Percentiles rank a stretch among this genome's conserved stretches.
phyloP scores from a whole-genome alignment of 2,888 invertebrate species.

The Gortyna flavago region DNA sequence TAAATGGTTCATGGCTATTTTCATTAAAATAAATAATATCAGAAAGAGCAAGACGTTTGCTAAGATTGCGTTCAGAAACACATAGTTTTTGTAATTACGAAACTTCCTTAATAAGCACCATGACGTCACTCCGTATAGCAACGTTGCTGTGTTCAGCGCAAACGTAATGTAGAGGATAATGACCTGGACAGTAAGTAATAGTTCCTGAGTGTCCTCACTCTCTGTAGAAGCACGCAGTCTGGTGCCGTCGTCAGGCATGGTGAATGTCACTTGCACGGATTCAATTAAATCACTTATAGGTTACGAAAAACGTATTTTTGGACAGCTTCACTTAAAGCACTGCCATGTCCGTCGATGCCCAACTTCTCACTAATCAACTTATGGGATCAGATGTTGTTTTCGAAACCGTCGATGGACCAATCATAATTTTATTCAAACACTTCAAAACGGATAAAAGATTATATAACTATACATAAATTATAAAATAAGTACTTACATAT shows the following conservation, averaged over 20 bases:
- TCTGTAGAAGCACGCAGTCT: not conserved
- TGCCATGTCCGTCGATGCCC: not conserved
- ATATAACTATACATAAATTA: too few relatives aligned
- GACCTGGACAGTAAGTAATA: not conserved
- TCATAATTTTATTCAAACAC: not conserved
- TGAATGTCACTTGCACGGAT: not conserved
- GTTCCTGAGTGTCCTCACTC: not conserved
- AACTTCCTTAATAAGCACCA: not conserved
- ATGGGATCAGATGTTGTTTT: not conserved
- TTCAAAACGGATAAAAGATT: not conserved
- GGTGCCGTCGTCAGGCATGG: slow-evolving; percentile 1
- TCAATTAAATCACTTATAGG: not conserved
- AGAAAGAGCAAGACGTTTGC: not conserved
- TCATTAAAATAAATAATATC: not conserved
- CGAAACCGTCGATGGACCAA: not conserved
- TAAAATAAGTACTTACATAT: too few relatives aligned
- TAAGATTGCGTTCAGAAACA: slow-evolving; percentile 1
- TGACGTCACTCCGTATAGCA: slow-evolving; percentile 8
- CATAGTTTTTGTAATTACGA: slow-evolving; percentile 21
- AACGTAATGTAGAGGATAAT: not conserved
- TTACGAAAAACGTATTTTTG: not conserved
- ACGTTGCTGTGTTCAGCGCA: not conserved
- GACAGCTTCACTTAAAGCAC: not conserved
- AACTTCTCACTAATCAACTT: not conserved
- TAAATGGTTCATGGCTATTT: not conserved